Percentiles rank a stretch among this genome's conserved stretches.
phyloP scores from a whole-genome alignment of 1,140 invertebrate genomes.

The Drosophila asahinai region DNA sequence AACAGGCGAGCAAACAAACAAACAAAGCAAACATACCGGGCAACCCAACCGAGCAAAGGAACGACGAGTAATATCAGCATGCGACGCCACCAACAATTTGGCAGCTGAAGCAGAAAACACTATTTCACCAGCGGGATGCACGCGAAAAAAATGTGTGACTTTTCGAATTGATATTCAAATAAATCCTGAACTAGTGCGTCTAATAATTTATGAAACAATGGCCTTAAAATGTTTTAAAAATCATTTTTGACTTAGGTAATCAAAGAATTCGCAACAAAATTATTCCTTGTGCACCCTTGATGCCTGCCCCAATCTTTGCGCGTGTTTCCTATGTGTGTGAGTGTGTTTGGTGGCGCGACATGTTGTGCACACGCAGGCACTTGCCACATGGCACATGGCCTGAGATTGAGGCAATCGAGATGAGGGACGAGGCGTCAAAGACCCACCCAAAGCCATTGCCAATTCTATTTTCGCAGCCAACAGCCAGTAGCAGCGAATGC shows the following conservation, averaged over 20 bases:
- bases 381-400: conserved; percentile 30
- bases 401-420: conserved; percentile 10
- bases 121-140: conserved; percentile 2
- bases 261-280: background rate
- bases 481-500: conserved; percentile 60
- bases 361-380: conserved; percentile 73
- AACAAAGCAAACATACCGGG: conserved; percentile 29
- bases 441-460: conserved; percentile 72
- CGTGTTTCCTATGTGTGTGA: conserved; percentile 1
- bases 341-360: conserved; percentile 65
- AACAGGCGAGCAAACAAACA: conserved; percentile 27
- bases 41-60: conserved; percentile 20
- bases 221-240: too few relatives aligned
- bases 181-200: background rate
- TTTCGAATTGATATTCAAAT: background rate
- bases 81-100: conserved; percentile 45
- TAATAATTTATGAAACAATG: too few relatives aligned
- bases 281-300: conserved; percentile 25
- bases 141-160: accelerated
- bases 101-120: conserved; percentile 19
- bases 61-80: conserved; percentile 21
- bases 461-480: conserved; percentile 71
- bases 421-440: conserved; percentile 23
- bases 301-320: conserved; percentile 37
- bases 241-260: too few relatives aligned